Base-by-base conservation (phyloP, 2,888 invertebrate species). In the Diaphora mendica region DNA sequence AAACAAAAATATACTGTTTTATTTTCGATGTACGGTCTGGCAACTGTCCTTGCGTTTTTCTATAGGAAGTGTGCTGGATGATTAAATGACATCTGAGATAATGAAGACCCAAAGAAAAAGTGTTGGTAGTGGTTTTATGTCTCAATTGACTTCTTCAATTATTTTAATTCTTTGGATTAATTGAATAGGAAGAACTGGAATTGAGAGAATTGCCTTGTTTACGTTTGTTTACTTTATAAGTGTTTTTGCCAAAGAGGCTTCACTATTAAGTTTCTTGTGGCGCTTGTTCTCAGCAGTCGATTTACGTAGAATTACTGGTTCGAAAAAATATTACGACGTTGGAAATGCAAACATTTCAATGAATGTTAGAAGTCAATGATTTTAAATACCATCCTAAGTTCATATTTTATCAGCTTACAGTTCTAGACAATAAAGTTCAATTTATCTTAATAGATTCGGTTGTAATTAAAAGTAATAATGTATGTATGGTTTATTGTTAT, bases 361-460 rank as follows among this genome's bases (percentile, higher is more conserved):
- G 84, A 80, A 85, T 85, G 83, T 85, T 82, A 82, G 76, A 82
- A 87, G 86, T 88, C 89, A 88, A 85, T 85, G 86, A 87, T 90
- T 87, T 79, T 80, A 80, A 79, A 75, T 67, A 75, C 48, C 51
- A 79, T 77, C 84, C 82, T 81, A 86, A 86, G 77, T 81, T 73
- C 77, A 72, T 73, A 73, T 68, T 30, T 39, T 26, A 42, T 39
- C 26, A 35, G 23, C 55, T 30, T 66, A 42, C 59, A 55, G 17
- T 44, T 30, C 33, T 42, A n/a, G 13, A 23, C 0, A 0, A 9
- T 65, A 69, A 69, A 42, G 30, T 69, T 73, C n/a, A 42, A 42
- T 35, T 64, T 70, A 9, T 44, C 13, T 30, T 48, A 26, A 42
- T 33, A 44, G 48, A 4, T 68, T 62, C 68, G 30, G 42, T 59